Percentiles rank a stretch among this genome's conserved stretches.
phyloP scores from a whole-genome alignment of 1,140 invertebrate genomes.

The Nasonia longicornis region DNA sequence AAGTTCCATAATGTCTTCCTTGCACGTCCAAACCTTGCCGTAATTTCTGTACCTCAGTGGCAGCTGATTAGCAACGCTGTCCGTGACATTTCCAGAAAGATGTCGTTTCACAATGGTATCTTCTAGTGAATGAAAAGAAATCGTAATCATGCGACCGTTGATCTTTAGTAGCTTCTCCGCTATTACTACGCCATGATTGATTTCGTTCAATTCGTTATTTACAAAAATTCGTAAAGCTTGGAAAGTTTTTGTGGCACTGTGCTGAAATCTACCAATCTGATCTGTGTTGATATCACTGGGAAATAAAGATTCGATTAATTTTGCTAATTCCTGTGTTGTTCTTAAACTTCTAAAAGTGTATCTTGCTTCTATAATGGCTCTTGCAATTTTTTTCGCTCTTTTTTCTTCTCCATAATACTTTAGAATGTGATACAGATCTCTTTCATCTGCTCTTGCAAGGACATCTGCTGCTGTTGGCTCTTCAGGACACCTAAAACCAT shows the following conservation, averaged over 20 bases:
- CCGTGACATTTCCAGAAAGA: conserved; percentile 80
- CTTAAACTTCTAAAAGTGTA: conserved; percentile 83
- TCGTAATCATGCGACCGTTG: conserved; percentile 81
- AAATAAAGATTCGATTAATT: conserved; percentile 80
- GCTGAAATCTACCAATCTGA: conserved; percentile 80
- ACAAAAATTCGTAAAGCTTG: conserved; percentile 96
- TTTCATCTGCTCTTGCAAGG: conserved; percentile 81
- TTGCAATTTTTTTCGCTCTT: conserved; percentile 86
- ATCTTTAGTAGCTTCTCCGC: conserved; percentile 83
- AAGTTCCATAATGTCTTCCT: conserved; percentile 73
- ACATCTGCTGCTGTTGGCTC: conserved; percentile 88
- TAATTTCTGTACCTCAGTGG: conserved; percentile 77
- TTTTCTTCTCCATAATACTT: conserved; percentile 94
- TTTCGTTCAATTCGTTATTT: conserved; percentile 97
- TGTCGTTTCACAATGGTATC: conserved; percentile 96
- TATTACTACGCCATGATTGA: conserved; percentile 88
- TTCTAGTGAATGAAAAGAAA: conserved; percentile 94
- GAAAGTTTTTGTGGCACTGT: conserved; percentile 92
- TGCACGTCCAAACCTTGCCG: conserved; percentile 67
- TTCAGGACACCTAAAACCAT: conserved; percentile 77
- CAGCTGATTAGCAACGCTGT: conserved; percentile 75
- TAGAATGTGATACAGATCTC: conserved; percentile 84
- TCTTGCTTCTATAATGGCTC: conserved; percentile 89
- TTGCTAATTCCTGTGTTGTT: conserved; percentile 86
- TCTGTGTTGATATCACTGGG: conserved; percentile 73